Conservation (phyloP, 2,113 vertebrate species). For the Crotalus helleri region DNA sequence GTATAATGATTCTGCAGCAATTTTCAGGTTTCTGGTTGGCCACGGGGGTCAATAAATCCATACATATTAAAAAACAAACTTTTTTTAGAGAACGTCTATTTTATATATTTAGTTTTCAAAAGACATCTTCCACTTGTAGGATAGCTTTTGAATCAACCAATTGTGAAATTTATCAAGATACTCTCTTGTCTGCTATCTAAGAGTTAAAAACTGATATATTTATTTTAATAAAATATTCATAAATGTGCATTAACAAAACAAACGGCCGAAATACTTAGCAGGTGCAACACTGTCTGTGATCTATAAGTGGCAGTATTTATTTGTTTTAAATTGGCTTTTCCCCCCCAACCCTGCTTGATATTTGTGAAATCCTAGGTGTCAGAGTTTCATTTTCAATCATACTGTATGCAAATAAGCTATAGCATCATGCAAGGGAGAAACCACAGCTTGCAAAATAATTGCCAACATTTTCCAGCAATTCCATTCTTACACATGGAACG, state of each 20-base stretch:
- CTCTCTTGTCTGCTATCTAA: not conserved
- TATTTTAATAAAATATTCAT: not conserved
- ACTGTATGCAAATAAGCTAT: constrained; percentile 51
- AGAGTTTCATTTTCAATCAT: constrained; percentile 52
- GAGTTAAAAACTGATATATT: not conserved
- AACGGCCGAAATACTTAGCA: constrained; percentile 17
- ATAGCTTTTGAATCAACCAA: not conserved
- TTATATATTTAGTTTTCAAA: not conserved
- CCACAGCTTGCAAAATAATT: constrained; percentile 56
- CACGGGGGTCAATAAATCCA: not conserved
- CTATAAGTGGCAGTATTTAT: constrained; percentile 66
- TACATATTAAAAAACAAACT: not conserved
- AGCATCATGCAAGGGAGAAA: constrained; percentile 33
- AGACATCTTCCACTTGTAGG: not conserved
- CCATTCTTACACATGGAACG: constrained; percentile 23
- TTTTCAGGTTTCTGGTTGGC: not conserved
- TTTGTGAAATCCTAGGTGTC: constrained; percentile 50
- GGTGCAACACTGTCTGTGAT: constrained; percentile 49
- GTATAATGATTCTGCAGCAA: not conserved
- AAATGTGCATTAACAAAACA: constrained; percentile 34
- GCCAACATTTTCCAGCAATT: constrained; percentile 52
- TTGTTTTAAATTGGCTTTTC: constrained; percentile 46
- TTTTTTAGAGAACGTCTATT: not conserved
- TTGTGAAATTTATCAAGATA: not conserved
- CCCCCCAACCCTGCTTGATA: constrained; percentile 12